Percentiles rank a stretch among this genome's conserved stretches.
These are phyloP conservation scores for Tachysurus vachellii DNA, from an alignment of 2,113 vertebrate species.

Conservation along the genomic window DNA sequence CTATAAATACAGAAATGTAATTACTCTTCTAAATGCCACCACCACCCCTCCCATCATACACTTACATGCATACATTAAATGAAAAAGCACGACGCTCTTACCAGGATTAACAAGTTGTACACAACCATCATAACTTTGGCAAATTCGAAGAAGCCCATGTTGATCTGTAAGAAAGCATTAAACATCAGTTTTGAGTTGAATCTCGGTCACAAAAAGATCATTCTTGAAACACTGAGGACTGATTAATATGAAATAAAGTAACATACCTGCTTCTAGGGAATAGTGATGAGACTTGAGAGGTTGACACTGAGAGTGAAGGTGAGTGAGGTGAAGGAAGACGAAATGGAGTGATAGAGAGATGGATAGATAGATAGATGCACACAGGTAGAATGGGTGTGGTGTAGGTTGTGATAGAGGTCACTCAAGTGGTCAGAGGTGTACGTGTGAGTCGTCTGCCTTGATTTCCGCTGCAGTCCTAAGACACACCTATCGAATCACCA, in stretches of 20 bases:
- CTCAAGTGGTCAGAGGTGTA: conserved; percentile 13
- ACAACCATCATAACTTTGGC: conserved; percentile 84
- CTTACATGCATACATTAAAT: conserved; percentile 28
- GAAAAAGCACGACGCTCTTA: conserved; percentile 74
- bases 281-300: not conserved
- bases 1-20: conserved; percentile 57
- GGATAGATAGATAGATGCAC: conserved; percentile 11
- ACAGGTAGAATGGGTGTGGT: conserved; percentile 56
- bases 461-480: conserved; percentile 2
- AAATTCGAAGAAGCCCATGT: conserved; percentile 86
- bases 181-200: not conserved
- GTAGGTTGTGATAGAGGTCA: conserved; percentile 35
- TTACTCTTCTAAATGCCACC: conserved; percentile 43
- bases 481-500: conserved; percentile 7
- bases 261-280: conserved; percentile 38
- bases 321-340: not conserved
- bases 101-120: conserved; percentile 87
- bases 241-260: not conserved
- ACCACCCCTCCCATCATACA: not conserved
- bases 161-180: conserved; percentile 61
- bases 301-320: not conserved
- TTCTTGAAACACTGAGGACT: not conserved
- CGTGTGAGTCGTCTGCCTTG: conserved; percentile 31
- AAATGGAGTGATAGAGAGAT: not conserved
- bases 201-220: not conserved